Evolutionary conservation across 1,140 invertebrate species (phyloP).

Genomic region (Magallana angulata): DNA sequence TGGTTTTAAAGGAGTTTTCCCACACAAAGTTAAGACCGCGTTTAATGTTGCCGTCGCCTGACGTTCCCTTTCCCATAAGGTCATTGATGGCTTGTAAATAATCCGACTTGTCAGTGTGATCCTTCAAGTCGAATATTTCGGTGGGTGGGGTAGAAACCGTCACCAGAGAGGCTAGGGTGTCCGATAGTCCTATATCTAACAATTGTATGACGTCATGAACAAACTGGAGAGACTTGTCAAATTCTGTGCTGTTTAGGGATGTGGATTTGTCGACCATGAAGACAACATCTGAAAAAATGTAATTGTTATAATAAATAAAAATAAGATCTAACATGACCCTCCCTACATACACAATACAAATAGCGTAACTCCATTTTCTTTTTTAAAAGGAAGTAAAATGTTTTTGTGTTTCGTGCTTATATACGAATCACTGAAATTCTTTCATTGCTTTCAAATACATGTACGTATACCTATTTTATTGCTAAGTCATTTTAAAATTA

Average conservation of each 20-base stretch:
- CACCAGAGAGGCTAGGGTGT: not conserved
- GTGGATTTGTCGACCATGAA: not conserved
- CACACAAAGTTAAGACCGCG: not conserved
- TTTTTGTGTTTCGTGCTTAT: too few relatives aligned
- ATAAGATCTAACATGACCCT: too few relatives aligned
- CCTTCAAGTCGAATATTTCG: not conserved
- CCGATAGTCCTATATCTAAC: not conserved
- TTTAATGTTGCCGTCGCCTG: not conserved
- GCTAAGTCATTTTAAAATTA: too few relatives aligned
- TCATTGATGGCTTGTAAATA: not conserved
- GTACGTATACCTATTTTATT: too few relatives aligned
- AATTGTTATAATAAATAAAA: too few relatives aligned
- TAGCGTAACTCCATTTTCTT: too few relatives aligned
- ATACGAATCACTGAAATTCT: too few relatives aligned
- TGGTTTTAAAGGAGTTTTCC: not conserved
- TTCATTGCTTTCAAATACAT: too few relatives aligned
- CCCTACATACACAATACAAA: too few relatives aligned
- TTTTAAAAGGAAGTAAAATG: too few relatives aligned
- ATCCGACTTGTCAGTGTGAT: not conserved
- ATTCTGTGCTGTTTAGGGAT: not conserved
- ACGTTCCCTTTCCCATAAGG: not conserved
- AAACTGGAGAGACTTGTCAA: not conserved
- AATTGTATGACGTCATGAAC: constrained; percentile 1
- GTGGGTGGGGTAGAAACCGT: not conserved
- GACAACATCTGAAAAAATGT: not conserved